Evolutionary conservation across 2,797 vertebrate genomes (phyloP).

Genomic region (Sciurus carolinensis): DNA sequence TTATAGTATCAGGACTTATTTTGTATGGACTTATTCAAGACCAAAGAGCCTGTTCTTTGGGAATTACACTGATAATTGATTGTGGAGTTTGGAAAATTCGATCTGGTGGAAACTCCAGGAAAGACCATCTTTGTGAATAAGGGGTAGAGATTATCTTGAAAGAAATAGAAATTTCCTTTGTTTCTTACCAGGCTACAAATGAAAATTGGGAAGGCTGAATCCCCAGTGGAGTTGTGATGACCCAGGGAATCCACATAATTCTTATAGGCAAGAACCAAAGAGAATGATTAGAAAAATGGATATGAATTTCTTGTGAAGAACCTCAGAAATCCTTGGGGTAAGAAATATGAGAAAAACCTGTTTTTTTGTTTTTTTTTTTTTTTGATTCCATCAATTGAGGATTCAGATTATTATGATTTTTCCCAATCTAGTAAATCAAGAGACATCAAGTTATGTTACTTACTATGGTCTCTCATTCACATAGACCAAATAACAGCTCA

Average conservation of each 20-base stretch:
- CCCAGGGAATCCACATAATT: neutral
- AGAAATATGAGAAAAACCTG: conserved; percentile 44
- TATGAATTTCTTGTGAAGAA: neutral
- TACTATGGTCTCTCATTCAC: neutral
- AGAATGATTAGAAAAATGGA: neutral
- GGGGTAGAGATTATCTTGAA: neutral
- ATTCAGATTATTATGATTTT: conserved; percentile 7
- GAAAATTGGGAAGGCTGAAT: neutral
- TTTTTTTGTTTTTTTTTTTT: neutral
- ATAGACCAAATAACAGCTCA: neutral
- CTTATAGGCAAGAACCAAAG: neutral
- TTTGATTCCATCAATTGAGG: neutral
- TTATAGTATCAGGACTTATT: neutral
- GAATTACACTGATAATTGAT: neutral
- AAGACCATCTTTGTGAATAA: neutral
- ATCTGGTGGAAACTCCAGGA: neutral
- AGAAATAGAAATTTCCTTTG: neutral
- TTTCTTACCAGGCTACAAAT: neutral
- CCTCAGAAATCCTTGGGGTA: neutral
- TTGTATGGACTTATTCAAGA: neutral
- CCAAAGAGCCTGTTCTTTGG: neutral
- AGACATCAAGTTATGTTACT: neutral
- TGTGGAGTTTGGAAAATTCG: neutral
- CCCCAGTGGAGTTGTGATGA: neutral
- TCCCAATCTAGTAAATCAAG: neutral